Base-by-base conservation (phyloP, 2,888 invertebrate species). In the Frankliniella fusca region DNA sequence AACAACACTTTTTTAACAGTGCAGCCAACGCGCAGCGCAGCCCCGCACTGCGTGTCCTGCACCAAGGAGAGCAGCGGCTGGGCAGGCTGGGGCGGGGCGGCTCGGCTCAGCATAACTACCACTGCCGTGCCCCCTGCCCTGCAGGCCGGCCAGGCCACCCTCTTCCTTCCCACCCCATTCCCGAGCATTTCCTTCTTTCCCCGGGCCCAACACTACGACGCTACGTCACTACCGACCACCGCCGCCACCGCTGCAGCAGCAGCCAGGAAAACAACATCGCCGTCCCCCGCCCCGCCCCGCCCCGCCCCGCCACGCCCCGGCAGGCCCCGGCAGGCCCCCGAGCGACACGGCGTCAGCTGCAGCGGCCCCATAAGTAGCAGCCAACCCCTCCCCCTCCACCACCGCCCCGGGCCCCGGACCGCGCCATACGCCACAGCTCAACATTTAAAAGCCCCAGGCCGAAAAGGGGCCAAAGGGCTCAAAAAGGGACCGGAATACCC, bases 381-480 rank as follows among this genome's bases (percentile, higher is more conserved):
- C 70, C 27, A 27, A 27, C 70, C 70, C 70, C 70, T 23, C 11
- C 70, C 70, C 3, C 70, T n/a, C 70, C 23, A 9, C 65, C 65
- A 0, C 65, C n/a, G n/a, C 65, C 65, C n/a, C n/a, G n/a, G n/a
- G 23, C 70, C 23, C 23, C 23, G 70, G 23, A 7, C 70, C 70
- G 70, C 70, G 12, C 70, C 27, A 5, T 5, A 15, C 12, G 12
- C 54, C 54, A 15, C 15, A 15, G 54, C 70, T 27, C 23, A 23
- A 76, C 70, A 76, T 76, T 76, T 76, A 76, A 76, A 76, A 76
- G 70, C 70, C 70, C 70, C 70, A 12, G 70, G 70, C 70, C 70
- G 27, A 76, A 23, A 76, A 54, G 11, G 11, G 15, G 54, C 11
- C 54, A 54, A 54, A 15, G 38, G 38, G 38, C 38, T 38, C 38